Percentiles rank a stretch among this genome's conserved stretches.
These are phyloP conservation scores for Sibirionetta formosa DNA, from an alignment of 2,797 vertebrate genomes.

Conservation along the genomic window DNA sequence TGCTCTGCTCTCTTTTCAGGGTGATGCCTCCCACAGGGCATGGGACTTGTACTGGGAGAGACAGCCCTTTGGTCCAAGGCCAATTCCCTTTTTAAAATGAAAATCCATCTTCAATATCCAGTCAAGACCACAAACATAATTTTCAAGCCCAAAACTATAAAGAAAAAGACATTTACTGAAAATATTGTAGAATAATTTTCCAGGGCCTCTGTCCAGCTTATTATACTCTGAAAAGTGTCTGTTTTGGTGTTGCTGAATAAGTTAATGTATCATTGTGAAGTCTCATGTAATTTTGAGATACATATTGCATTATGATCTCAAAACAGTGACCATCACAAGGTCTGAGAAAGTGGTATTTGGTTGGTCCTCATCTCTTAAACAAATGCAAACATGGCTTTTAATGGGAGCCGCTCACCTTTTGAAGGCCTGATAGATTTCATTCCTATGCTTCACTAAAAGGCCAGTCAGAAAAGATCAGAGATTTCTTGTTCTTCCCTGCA, in stretches of 20 bases:
- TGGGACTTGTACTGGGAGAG: neutral
- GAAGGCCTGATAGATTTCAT: neutral
- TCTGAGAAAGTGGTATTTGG: neutral
- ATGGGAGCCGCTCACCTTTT: neutral
- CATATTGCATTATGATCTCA: neutral
- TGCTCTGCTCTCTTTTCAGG: neutral
- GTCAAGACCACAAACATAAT: neutral
- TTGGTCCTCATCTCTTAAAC: neutral
- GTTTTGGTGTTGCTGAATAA: neutral
- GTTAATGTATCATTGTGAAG: neutral
- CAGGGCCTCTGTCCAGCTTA: neutral
- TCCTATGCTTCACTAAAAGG: neutral
- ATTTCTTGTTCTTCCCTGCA: neutral
- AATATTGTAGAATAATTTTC: neutral
- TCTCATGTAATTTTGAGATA: neutral
- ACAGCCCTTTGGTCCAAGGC: neutral
- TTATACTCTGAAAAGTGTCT: neutral
- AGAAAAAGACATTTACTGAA: neutral
- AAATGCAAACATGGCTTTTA: neutral
- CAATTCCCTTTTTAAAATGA: neutral
- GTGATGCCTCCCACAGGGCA: neutral
- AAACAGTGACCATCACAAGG: neutral
- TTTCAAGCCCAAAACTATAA: neutral
- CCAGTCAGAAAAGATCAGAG: neutral
- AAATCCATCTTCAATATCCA: neutral